Conservation (phyloP, 2,113 vertebrate species). For the Tachycineta bicolor region DNA sequence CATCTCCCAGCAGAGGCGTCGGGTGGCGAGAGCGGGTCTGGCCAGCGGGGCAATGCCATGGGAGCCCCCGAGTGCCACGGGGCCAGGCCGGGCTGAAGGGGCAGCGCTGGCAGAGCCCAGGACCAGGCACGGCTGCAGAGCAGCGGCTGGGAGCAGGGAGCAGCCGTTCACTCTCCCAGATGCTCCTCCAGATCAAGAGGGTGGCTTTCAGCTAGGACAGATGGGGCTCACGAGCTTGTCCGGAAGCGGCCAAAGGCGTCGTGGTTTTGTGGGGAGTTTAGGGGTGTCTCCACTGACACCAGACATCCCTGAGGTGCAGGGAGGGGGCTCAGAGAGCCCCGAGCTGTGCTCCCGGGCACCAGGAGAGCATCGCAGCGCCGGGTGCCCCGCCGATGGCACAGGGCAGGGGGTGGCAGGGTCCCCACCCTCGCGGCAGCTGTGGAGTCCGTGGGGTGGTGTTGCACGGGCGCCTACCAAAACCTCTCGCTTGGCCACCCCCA, state of each 20-base stretch:
- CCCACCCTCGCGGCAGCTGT: neutral
- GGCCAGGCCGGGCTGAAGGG: neutral
- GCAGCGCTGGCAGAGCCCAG: fast-evolving
- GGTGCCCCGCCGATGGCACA: neutral
- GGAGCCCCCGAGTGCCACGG: neutral
- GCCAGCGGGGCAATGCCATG: neutral
- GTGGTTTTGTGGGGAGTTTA: neutral
- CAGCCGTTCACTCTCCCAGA: fast-evolving
- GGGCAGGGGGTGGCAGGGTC: neutral
- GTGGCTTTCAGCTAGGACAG: neutral
- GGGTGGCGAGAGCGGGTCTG: neutral
- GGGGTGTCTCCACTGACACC: neutral
- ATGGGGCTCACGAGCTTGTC: fast-evolving
- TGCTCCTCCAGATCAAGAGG: fast-evolving
- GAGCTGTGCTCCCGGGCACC: fast-evolving
- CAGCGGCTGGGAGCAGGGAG: neutral
- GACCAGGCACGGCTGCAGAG: neutral
- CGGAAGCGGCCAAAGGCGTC: fast-evolving
- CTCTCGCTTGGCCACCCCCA: slow-evolving; percentile 10
- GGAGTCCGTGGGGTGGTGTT: neutral
- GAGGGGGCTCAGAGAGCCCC: neutral
- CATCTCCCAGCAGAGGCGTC: neutral
- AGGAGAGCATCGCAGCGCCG: fast-evolving
- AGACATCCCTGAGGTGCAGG: fast-evolving
- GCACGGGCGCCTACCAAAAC: slow-evolving; percentile 8